These are phyloP conservation scores for Achroia grisella DNA, from an alignment of 1,140 invertebrate genomes.

Conservation along the genomic window DNA sequence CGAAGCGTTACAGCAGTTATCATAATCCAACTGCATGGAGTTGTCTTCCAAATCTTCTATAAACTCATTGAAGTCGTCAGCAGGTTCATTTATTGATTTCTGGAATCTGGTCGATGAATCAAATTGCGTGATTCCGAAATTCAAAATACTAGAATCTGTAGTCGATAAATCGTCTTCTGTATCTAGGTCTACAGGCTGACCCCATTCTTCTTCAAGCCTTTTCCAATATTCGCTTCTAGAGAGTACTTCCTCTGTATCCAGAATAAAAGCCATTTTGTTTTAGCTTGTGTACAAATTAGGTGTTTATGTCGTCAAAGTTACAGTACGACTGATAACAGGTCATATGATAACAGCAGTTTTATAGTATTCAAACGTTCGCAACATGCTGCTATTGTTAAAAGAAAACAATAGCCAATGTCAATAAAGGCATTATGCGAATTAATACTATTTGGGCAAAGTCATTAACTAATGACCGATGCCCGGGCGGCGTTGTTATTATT, in stretches of 20 bases:
- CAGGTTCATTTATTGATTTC: constrained; percentile 33
- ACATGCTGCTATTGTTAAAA: no score
- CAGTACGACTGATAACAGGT: no score
- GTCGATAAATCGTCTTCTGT: constrained; percentile 37
- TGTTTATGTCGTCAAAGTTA: no score
- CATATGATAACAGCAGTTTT: no score
- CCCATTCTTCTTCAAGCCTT: constrained; percentile 50
- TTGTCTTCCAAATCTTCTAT: constrained; percentile 28
- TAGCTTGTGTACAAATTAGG: no score
- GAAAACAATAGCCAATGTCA: no score
- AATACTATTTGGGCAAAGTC: no score
- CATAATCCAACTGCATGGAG: constrained; percentile 27
- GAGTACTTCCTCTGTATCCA: constrained; percentile 41
- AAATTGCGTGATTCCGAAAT: constrained; percentile 40
- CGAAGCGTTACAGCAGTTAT: constrained; percentile 44
- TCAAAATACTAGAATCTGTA: constrained; percentile 35
- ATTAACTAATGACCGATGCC: no score
- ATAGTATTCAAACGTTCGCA: no score
- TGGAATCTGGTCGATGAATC: constrained; percentile 47
- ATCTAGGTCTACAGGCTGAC: constrained; percentile 49
- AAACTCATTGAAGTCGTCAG: constrained; percentile 44
- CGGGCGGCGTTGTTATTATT: no score
- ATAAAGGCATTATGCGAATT: no score
- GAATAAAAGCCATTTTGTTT: no score
- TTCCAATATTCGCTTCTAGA: constrained; percentile 53